Evolutionary conservation across 35 echinoderm and acorn worm species (phyloP).

Genomic region (Apostichopus parvimensis): DNA sequence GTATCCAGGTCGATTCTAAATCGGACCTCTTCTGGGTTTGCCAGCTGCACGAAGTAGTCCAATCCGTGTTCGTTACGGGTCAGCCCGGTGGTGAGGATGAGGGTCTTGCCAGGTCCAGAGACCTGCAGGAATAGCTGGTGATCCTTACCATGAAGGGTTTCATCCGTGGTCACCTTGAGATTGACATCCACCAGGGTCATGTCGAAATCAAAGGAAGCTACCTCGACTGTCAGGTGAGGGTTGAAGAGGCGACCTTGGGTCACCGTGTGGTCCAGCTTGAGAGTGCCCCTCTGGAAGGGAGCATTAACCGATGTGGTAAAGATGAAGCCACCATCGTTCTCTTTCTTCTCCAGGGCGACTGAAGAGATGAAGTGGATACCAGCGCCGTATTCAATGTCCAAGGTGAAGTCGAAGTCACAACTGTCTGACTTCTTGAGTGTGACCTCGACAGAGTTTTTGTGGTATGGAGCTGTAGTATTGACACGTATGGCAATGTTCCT

Average conservation of each 20-base stretch:
- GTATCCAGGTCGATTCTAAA: background rate
- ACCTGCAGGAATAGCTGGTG: background rate
- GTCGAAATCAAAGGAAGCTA: background rate
- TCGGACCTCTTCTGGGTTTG: slow-evolving; percentile 7
- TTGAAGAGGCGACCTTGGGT: background rate
- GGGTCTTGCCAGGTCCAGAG: background rate
- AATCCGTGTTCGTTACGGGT: background rate
- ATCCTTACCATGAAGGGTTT: background rate
- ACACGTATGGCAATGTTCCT: background rate
- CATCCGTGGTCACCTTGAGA: background rate
- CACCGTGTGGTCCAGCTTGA: background rate
- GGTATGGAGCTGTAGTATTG: slow-evolving; percentile 20
- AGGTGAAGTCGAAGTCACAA: slow-evolving; percentile 2
- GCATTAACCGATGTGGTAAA: background rate
- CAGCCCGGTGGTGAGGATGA: background rate
- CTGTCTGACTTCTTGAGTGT: slow-evolving; percentile 14
- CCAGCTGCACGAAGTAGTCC: background rate
- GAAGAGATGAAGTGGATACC: background rate
- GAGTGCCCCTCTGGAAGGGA: background rate
- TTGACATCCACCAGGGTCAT: slow-evolving; percentile 18
- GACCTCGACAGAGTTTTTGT: slow-evolving; percentile 6
- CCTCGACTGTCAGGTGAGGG: background rate
- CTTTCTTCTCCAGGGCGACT: background rate
- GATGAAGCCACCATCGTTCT: background rate
- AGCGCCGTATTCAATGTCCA: slow-evolving; percentile 1